Conservation (phyloP, 2,888 invertebrate genomes). For the Lamellibrachia satsuma region DNA sequence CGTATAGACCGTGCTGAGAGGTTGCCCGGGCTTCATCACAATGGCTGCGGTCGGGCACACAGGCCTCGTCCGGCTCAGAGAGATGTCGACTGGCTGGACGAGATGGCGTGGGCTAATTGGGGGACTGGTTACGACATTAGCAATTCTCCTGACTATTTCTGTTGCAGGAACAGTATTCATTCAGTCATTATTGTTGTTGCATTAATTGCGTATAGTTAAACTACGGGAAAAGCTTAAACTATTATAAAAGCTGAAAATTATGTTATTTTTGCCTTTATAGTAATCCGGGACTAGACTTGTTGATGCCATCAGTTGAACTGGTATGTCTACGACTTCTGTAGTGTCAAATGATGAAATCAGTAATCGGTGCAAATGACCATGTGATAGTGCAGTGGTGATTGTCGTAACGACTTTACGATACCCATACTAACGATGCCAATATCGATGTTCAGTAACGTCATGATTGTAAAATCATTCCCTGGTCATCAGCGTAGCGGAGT, state of each 20-base stretch:
- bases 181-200: not conserved
- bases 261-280: not conserved
- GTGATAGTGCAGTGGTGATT: constrained; percentile 1
- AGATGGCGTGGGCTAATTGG: too few relatives aligned
- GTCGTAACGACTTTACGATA: not conserved
- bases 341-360: not conserved
- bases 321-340: not conserved
- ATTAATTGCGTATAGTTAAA: not conserved
- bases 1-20: too few relatives aligned
- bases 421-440: not conserved
- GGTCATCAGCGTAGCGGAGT: not conserved
- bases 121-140: too few relatives aligned
- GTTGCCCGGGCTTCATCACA: too few relatives aligned
- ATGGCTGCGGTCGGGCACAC: too few relatives aligned
- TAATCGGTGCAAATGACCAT: not conserved
- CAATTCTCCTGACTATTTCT: too few relatives aligned
- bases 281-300: not conserved
- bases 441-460: not conserved
- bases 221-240: not conserved
- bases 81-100: too few relatives aligned
- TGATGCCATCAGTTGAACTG: not conserved
- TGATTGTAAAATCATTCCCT: not conserved
- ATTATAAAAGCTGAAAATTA: not conserved
- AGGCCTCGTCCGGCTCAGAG: too few relatives aligned
- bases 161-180: too few relatives aligned